Percentiles rank a stretch among this genome's conserved stretches.
These are phyloP conservation scores for Octodon degus DNA, from an alignment of 2,113 vertebrate species.

Conservation along the genomic window DNA sequence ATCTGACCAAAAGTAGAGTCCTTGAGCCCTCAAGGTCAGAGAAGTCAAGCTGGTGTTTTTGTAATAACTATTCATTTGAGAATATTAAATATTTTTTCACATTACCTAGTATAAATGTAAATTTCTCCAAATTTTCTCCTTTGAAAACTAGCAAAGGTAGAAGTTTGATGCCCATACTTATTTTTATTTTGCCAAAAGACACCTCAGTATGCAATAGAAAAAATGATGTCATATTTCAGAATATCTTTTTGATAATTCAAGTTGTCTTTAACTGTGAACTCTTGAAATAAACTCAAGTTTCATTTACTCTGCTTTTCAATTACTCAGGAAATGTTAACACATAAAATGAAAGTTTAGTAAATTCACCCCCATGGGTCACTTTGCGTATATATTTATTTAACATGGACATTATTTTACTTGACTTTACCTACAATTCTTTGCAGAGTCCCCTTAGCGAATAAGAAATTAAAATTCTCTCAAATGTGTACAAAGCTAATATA, in stretches of 20 bases:
- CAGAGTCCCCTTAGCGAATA: not conserved
- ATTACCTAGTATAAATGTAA: not conserved
- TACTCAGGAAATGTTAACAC: not conserved
- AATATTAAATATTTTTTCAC: not conserved
- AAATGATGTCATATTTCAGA: not conserved
- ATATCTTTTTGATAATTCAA: not conserved
- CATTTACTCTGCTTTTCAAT: not conserved
- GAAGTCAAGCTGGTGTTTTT: not conserved
- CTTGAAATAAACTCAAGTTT: not conserved
- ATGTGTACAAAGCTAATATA: not conserved
- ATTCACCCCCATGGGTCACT: accelerated
- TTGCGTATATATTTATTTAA: not conserved
- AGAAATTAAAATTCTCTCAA: not conserved
- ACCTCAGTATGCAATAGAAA: not conserved
- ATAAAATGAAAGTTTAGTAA: not conserved
- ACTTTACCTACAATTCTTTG: not conserved
- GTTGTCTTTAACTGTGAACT: not conserved
- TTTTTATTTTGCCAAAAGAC: not conserved
- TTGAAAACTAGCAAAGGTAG: not conserved
- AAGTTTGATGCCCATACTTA: not conserved
- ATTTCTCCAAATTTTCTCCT: not conserved
- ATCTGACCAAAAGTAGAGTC: not conserved
- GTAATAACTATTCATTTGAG: not conserved
- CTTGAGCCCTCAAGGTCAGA: not conserved
- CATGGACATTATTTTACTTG: not conserved